Evolutionary conservation across 2,113 vertebrate genomes (phyloP).

Genomic region (Tragulus kanchil): DNA sequence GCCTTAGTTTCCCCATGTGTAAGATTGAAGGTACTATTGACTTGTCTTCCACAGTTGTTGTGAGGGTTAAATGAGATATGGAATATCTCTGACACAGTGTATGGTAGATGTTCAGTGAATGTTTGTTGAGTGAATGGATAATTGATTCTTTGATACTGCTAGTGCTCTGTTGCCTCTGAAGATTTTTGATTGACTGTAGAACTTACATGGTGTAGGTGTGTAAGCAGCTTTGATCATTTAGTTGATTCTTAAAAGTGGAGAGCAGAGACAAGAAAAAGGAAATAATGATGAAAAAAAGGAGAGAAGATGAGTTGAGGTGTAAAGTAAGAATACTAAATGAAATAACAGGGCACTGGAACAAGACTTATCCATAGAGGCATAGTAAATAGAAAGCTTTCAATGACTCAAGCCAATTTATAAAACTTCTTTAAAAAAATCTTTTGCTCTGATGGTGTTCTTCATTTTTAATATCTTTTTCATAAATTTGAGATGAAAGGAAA

Average conservation of each 20-base stretch:
- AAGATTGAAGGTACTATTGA: neutral
- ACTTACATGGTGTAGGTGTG: neutral
- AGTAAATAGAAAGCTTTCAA: neutral
- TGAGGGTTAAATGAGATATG: neutral
- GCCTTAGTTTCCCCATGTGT: neutral
- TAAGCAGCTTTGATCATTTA: neutral
- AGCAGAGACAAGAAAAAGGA: neutral
- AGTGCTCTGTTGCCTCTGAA: neutral
- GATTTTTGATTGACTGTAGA: neutral
- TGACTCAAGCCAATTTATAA: neutral
- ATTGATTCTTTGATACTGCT: neutral
- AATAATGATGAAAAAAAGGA: neutral
- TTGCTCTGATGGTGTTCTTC: neutral
- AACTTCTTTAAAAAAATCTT: neutral
- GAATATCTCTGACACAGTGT: neutral
- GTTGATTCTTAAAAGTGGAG: neutral
- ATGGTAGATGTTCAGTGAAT: neutral
- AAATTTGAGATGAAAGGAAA: slow-evolving; percentile 37
- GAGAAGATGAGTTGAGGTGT: neutral
- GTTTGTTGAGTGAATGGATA: neutral
- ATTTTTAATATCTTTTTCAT: slow-evolving; percentile 1
- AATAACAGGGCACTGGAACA: neutral
- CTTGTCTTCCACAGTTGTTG: neutral
- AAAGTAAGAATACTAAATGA: neutral
- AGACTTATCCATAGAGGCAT: neutral